These are phyloP conservation scores for Leptura quadrifasciata DNA, from an alignment of 2,888 invertebrate species.

Conservation along the genomic window DNA sequence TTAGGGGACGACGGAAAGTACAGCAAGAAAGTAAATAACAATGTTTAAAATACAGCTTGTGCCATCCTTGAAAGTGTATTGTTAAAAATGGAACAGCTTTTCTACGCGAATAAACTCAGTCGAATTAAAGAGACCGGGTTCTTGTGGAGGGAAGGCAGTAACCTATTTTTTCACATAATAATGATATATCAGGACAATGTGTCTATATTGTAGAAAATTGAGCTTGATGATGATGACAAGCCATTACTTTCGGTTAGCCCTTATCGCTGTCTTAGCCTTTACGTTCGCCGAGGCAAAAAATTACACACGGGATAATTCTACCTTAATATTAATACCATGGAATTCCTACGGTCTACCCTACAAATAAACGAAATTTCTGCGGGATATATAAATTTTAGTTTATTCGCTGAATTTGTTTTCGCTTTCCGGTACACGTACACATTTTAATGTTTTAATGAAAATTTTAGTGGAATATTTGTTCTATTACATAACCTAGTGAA, in stretches of 20 bases:
- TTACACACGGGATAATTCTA: neutral
- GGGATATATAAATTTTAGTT: neutral
- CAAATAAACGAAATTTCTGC: neutral
- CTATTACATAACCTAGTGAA: too few relatives aligned
- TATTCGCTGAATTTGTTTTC: neutral
- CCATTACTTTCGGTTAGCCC: constrained; percentile 4
- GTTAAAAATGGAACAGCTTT: neutral
- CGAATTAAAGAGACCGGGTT: neutral
- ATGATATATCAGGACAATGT: constrained; percentile 7
- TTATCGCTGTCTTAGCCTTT: constrained; percentile 1
- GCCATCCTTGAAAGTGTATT: neutral
- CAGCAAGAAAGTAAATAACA: neutral
- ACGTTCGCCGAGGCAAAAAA: neutral
- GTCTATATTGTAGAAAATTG: constrained; percentile 7
- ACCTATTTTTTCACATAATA: constrained; percentile 7
- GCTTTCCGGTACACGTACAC: too few relatives aligned
- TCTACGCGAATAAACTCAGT: neutral
- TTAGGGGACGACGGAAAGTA: neutral
- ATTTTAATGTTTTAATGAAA: too few relatives aligned
- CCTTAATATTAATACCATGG: constrained; percentile 2
- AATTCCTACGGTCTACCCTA: neutral
- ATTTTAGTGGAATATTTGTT: too few relatives aligned
- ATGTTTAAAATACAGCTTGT: neutral
- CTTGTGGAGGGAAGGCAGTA: neutral
- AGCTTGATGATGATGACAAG: constrained; percentile 7